These are phyloP conservation scores for Drosophila suboccidentalis DNA, from an alignment of 2,888 invertebrate species.

Conservation along the genomic window DNA sequence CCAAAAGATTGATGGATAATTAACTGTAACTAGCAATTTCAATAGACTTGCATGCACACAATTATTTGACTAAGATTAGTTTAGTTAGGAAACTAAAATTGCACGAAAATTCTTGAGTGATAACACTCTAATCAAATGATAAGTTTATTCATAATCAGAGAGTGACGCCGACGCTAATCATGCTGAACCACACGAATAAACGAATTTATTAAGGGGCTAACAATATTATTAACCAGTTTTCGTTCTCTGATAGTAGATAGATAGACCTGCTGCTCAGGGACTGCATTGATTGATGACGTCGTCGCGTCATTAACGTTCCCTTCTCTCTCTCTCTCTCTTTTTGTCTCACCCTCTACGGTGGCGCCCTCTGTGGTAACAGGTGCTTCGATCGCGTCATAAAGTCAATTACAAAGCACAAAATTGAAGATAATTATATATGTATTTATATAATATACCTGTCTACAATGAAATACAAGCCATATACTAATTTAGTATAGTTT, in stretches of 20 bases:
- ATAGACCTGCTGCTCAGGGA: neutral
- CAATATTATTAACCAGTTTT: slow-evolving; percentile 5
- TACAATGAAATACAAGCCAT: slow-evolving; percentile 7
- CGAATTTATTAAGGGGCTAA: slow-evolving; percentile 5
- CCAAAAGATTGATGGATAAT: slow-evolving; percentile 45
- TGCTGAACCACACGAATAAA: neutral
- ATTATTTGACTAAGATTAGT: neutral
- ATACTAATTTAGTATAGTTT: neutral
- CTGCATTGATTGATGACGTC: slow-evolving; percentile 30
- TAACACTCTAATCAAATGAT: slow-evolving; percentile 4
- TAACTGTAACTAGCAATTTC: slow-evolving; percentile 18
- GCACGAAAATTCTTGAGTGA: neutral
- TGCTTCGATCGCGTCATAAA: slow-evolving; percentile 33
- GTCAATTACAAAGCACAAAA: slow-evolving; percentile 20
- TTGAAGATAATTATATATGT: slow-evolving; percentile 26
- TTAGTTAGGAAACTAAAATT: neutral
- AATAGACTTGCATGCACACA: neutral
- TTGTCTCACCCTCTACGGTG: neutral
- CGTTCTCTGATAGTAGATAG: neutral
- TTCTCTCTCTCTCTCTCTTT: slow-evolving; percentile 5
- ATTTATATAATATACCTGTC: slow-evolving; percentile 6
- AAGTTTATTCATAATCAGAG: slow-evolving; percentile 6
- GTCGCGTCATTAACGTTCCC: slow-evolving; percentile 16
- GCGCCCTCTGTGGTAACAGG: slow-evolving; percentile 32
- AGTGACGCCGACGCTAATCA: neutral